Base-by-base conservation (phyloP, 2,888 invertebrate genomes). In the Lasioglossum oenotherae region DNA sequence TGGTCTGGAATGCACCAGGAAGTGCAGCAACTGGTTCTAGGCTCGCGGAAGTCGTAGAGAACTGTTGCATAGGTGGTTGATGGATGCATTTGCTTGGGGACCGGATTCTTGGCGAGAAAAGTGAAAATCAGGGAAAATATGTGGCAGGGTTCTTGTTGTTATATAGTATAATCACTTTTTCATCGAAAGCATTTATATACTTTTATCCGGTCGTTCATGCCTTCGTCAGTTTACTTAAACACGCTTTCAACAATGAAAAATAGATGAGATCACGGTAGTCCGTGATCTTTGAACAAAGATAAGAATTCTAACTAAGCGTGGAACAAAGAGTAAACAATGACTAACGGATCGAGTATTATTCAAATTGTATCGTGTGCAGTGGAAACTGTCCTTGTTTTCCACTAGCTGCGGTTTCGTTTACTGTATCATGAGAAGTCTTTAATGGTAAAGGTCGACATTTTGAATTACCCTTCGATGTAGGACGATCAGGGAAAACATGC, bases 361-460 rank as follows among this genome's bases (percentile, higher is more conserved):
- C 6, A 64, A 31, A 64, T 64, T 31, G 16, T 27, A 27, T 27
- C 27, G 53, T 53, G 4, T 27, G 31, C 31, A 67, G 19, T 35
- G 23, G 19, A 19, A 0, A 8, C 23, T 8, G 19, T 19, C 35
- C 2, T 35, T 35, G 67, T 10, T 23, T 67, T 19, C 14, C 19
- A 10, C 23, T 35, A 19, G 5, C 31, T 16, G 8, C 3, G 8
- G 35, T 19, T 35, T 19, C 1, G 16, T 67, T 12, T 8, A 10
- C 23, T 23, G 35, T 19, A 6, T 35, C 31, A 31, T 67, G 35
- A 8, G 19, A 64, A 64, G 2, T 19, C 0, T 10, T 67, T 67
- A 67, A 35, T 67, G 67, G 8, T 35, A 67, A 67, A 35, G 67
- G 67, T 35, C 67, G 35, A 35, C 67, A 67, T 67, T 67, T 67